Evolutionary conservation across 2,113 vertebrate species (phyloP).

Genomic region (Melanocharis versteri): DNA sequence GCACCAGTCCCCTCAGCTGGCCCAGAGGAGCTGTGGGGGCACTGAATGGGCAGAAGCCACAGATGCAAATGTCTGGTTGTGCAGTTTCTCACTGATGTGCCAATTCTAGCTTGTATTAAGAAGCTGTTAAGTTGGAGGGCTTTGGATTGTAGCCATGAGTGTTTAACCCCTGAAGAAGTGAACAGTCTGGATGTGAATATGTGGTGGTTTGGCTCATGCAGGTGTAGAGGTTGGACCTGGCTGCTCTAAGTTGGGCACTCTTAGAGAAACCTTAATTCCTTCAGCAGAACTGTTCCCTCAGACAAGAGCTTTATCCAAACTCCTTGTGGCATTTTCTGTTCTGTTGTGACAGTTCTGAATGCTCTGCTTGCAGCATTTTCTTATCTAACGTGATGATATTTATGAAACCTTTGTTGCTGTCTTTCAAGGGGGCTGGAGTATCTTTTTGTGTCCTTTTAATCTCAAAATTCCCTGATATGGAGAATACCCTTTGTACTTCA

Average conservation of each 20-base stretch:
- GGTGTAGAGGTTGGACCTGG: neutral
- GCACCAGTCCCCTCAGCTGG: neutral
- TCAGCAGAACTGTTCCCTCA: neutral
- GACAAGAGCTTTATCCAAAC: neutral
- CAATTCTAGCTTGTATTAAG: neutral
- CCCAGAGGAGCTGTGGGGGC: neutral
- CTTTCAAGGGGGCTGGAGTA: neutral
- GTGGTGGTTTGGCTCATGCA: neutral
- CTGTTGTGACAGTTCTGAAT: rapidly evolving
- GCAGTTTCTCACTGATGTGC: rapidly evolving
- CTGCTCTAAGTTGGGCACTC: neutral
- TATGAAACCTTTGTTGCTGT: neutral
- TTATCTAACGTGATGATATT: neutral
- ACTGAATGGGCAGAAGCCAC: neutral
- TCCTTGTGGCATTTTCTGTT: neutral
- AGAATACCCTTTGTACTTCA: neutral
- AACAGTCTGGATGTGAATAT: neutral
- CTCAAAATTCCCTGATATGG: neutral
- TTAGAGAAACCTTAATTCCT: neutral
- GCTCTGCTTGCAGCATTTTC: neutral
- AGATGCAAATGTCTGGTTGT: neutral
- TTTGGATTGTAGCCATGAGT: neutral
- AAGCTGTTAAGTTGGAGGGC: neutral
- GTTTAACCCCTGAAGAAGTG: neutral
- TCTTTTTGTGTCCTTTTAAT: neutral